Evolutionary conservation across 2,797 vertebrate genomes (phyloP).

Genomic region (Protonibea diacanthus): DNA sequence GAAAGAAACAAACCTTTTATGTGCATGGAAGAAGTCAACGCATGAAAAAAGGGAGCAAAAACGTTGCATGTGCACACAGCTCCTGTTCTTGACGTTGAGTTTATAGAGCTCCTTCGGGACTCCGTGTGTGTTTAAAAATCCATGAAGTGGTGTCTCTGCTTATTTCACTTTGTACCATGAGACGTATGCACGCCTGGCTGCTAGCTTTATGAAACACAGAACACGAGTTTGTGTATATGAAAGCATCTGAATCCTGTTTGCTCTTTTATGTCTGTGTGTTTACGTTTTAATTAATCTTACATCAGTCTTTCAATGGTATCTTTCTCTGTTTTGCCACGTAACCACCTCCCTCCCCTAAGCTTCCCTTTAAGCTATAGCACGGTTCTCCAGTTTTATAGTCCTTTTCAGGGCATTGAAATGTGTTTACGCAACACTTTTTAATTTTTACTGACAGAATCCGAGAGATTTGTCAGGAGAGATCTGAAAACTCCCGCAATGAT

Average conservation of each 20-base stretch:
- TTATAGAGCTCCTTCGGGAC: not conserved
- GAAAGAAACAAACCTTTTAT: no score
- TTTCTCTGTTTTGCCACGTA: no score
- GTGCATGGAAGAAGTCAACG: no score
- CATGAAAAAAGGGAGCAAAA: no score
- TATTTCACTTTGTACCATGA: constrained; percentile 14
- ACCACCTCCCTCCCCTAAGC: not conserved
- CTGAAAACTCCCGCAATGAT: constrained; percentile 33
- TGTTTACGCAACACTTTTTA: constrained; percentile 54
- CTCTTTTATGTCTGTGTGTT: not conserved
- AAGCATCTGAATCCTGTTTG: not conserved
- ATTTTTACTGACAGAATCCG: constrained; percentile 60
- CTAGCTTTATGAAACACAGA: constrained; percentile 33
- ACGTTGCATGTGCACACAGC: not conserved
- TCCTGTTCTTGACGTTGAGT: not conserved
- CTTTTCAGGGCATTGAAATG: constrained; percentile 18
- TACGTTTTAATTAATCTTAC: not conserved
- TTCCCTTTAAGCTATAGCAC: constrained; percentile 7
- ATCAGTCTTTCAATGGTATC: constrained; percentile 1
- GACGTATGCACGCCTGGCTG: constrained; percentile 9
- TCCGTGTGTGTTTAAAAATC: constrained; percentile 37
- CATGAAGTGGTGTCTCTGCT: constrained; percentile 4
- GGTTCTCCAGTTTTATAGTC: constrained; percentile 2
- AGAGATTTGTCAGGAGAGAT: constrained; percentile 48
- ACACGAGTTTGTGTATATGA: not conserved